phyloP scores from a whole-genome alignment of 2,888 invertebrate genomes.

The Cecidostiba fungosa region DNA sequence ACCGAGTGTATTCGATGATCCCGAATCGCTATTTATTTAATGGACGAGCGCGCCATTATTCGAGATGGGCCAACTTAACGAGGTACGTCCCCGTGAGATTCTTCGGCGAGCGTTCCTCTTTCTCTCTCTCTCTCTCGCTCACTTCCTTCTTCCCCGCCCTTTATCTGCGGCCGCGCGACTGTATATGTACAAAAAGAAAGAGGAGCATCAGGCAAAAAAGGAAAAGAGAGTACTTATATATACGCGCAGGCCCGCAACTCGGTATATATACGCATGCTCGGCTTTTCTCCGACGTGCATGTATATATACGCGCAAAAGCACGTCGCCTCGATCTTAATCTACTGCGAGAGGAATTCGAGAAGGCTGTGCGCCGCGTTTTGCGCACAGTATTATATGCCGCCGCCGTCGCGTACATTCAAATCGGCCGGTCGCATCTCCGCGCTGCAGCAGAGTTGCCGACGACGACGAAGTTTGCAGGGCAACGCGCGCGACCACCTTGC shows the following conservation, averaged over 20 bases:
- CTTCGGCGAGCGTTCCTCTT: conserved; percentile 43
- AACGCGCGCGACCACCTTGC: conserved; percentile 14
- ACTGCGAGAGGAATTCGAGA: conserved; percentile 71
- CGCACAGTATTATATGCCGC: conserved; percentile 19
- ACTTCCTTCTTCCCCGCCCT: conserved; percentile 33
- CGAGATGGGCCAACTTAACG: conserved; percentile 68
- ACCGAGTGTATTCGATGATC: conserved; percentile 59
- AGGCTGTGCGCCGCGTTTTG: conserved; percentile 65
- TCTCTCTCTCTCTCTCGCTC: conserved; percentile 9
- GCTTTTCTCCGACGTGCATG: conserved; percentile 54
- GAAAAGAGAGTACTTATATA: not conserved
- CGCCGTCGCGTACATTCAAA: conserved; percentile 20
- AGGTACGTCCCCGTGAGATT: conserved; percentile 68
- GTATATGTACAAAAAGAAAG: conserved; percentile 22
- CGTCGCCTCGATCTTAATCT: conserved; percentile 71
- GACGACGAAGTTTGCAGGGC: not conserved
- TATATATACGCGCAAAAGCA: not conserved
- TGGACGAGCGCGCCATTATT: conserved; percentile 66
- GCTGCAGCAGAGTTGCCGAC: not conserved
- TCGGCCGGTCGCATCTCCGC: conserved; percentile 15
- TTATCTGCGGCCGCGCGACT: conserved; percentile 4
- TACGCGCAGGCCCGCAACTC: no score
- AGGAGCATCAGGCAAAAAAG: not conserved
- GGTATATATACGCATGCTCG: conserved; percentile 52
- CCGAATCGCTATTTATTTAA: conserved; percentile 70